Evolutionary conservation across 2,113 vertebrate genomes (phyloP), one percentile per base, ranked within the genome.

Genomic region (Phyllopteryx taeniolatus): DNA sequence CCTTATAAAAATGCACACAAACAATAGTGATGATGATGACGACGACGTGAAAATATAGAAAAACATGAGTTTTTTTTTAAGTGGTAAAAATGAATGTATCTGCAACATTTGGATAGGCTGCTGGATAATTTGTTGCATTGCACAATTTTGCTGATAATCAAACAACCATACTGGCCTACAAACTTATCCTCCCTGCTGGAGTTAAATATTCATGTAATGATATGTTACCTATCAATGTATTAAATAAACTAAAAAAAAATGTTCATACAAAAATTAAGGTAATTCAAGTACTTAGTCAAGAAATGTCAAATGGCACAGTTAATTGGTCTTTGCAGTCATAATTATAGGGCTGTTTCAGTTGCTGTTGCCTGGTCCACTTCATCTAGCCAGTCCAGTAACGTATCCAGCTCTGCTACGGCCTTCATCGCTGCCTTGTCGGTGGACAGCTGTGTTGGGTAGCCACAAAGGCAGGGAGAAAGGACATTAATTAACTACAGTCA

Each of bases 391-490:
- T 94, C 91, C 56, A 99, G 83, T 0, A 98, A 86, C 33, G 93
- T 87, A 59, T 94, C 91, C 79, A 99, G 88, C 79, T 99, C 97
- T 2, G 95, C 96, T 42, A 99, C 84, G 4, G 95, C 95, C 74
- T 99, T 99, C 9, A 92, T 73, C 0, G 94, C 91, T 0, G 94
- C 96, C 42, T 89, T 83, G 1, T 35, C 83, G 22, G 86, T 75
- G 8, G 95, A 89, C 66, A 99, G 79, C 97, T 99, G 91, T 12
- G 66, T 64, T 14, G 44, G 71, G 6, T 11, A 61, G 42, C 13
- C 0, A 67, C 0, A 59, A 42, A 67, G 44, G 19, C 59, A 17
- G 31, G 15, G 59, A 61, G 31, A 17, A 27, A 33, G 14, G 14
- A 54, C 20, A 10, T 54, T 3, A 22, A 54, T n/a, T 20, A 54